A percentile compares a stretch with the other conserved stretches of the same genome.
These are phyloP conservation scores for Andinoacara biseriatus DNA, from an alignment of 2,113 vertebrate species.

Conservation along the genomic window DNA sequence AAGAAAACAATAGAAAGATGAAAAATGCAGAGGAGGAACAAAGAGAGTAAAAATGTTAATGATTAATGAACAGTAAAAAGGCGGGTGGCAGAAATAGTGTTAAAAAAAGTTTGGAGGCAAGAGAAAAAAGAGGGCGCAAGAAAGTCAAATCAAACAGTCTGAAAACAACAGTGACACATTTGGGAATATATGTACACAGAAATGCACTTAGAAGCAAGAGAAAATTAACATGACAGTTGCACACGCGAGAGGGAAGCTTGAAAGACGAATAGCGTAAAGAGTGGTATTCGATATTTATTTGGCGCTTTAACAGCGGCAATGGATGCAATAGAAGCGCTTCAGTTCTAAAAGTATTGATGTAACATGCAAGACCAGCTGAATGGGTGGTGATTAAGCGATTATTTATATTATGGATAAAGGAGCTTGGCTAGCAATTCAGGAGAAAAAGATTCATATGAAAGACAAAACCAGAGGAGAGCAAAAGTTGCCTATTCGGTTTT, in stretches of 20 bases:
- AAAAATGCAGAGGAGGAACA: conserved; percentile 37
- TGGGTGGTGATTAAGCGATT: conserved; percentile 25
- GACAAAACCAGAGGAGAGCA: background rate
- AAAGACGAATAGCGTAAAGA: background rate
- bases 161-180: conserved; percentile 43
- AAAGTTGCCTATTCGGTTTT: background rate
- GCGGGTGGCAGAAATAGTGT: conserved; percentile 42
- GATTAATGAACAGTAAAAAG: conserved; percentile 52
- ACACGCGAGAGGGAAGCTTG: background rate
- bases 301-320: conserved; percentile 15
- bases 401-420: conserved; percentile 30
- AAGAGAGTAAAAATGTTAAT: conserved; percentile 44
- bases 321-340: conserved; percentile 9
- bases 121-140: conserved; percentile 25
- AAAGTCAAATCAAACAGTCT: conserved; percentile 65
- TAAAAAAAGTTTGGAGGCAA: conserved; percentile 51
- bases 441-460: background rate
- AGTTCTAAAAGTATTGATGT: conserved; percentile 7
- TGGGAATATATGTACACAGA: conserved; percentile 36
- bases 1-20: conserved; percentile 18
- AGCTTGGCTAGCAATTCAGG: background rate
- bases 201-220: background rate
- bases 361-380: conserved; percentile 5
- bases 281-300: conserved; percentile 8
- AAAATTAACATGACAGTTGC: conserved; percentile 24